phyloP scores from a whole-genome alignment of 2,797 vertebrate genomes.

The Amniataba percoides region DNA sequence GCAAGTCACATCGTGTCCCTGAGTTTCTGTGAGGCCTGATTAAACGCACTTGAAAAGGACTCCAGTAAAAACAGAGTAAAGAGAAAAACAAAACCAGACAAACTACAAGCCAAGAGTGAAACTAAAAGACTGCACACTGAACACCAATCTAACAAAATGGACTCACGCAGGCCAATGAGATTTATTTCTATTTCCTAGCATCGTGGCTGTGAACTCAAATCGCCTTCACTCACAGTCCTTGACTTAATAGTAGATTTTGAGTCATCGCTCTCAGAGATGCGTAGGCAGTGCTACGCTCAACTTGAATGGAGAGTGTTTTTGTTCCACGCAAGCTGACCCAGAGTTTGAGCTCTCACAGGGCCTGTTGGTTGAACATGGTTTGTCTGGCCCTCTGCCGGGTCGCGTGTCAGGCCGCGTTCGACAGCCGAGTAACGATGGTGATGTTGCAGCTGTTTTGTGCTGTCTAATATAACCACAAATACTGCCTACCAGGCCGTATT shows the following conservation, averaged over 20 bases:
- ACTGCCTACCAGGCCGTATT: not conserved
- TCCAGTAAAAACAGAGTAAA: not conserved
- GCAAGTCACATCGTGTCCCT: conserved; percentile 26
- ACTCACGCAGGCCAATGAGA: not conserved
- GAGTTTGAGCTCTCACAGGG: conserved; percentile 28
- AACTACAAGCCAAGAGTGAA: not conserved
- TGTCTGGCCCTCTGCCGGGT: conserved; percentile 6
- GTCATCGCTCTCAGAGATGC: conserved; percentile 19
- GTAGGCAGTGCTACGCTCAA: conserved; percentile 17
- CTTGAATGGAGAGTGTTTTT: conserved; percentile 25
- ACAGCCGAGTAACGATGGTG: not conserved
- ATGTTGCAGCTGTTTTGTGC: not conserved
- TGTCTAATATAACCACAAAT: not conserved
- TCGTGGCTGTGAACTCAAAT: conserved; percentile 12
- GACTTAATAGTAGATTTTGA: conserved; percentile 17
- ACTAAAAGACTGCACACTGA: not conserved
- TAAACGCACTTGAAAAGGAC: not conserved
- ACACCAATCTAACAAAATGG: not conserved
- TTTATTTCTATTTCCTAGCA: not conserved
- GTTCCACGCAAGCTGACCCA: conserved; percentile 5
- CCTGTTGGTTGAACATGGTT: conserved; percentile 7
- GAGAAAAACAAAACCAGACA: not conserved
- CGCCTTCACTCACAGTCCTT: conserved; percentile 7
- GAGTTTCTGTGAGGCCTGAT: conserved; percentile 9
- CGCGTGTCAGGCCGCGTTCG: not conserved